Evolutionary conservation across 2,113 vertebrate genomes (phyloP), one percentile per base, ranked within the genome.

Genomic region (Poeciliopsis prolifica): DNA sequence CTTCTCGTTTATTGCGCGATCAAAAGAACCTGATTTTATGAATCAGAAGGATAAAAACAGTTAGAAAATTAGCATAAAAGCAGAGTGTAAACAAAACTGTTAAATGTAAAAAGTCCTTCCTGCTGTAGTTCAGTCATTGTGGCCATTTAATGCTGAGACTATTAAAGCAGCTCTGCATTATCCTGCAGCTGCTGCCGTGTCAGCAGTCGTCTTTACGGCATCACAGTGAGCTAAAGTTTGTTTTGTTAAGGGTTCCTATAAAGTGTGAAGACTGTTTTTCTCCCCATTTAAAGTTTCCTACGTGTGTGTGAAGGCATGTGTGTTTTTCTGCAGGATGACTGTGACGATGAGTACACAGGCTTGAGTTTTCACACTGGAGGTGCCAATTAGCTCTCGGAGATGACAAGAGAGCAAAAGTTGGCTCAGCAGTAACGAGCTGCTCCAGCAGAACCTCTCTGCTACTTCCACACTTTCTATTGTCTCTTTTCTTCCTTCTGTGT

Each of bases 341-440:
- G 72, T 65, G 66, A 80, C 48, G 72, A 71, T 61, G 77, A 83
- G 87, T 85, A 88, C 74, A 88, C 75, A 82, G 85, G 68, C 86
- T 84, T 61, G 70, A 72, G 69, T 84, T 88, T 86, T 87, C 85
- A 86, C 80, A 86, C 80, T 88, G 84, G 87, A 87, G 65, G 77
- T 87, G 85, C 93, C 92, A 94, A 94, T 94, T 94, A 93, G 89
- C 82, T 92, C 71, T 81, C 61, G 70, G 84, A 91, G 87, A 89
- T 89, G 89, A 88, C 88, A 89, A 85, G 82, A 80, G 83, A 88
- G 86, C 83, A 80, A 3, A 64, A 85, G 82, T 81, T 81, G 78
- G 86, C 86, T 88, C 87, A 71, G 90, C 85, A 72, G 81, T 88
- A 90, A 89, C 80, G 67, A 89, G 88, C 85, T 33, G 74, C 66